Evolutionary conservation across 2,888 invertebrate species (phyloP), one percentile per base, ranked within the genome.

Genomic region (Criorhina ranunculi): DNA sequence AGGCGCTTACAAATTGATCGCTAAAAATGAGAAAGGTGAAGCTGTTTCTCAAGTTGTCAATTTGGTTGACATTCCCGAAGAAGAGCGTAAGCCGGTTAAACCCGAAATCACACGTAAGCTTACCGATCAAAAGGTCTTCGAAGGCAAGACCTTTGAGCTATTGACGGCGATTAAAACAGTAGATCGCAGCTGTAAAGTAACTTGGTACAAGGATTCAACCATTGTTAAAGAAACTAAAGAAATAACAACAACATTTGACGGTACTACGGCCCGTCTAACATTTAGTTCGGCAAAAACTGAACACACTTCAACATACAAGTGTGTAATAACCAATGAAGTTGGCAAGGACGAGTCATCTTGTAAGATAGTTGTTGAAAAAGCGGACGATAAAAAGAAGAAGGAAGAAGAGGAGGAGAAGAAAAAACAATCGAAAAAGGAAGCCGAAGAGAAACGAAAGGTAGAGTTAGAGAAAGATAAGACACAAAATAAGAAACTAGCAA

Each of bases 11-110:
- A 98, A 97, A 92, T 93, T 98, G 88, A 94, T 98, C 5, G 98
- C 98, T 24, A 97, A 96, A 91, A 98, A 98, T 91, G 97, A 97
- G 89, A 98, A 98, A 91, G 98, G 98, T 86, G 97, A 98, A 92
- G 97, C 97, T 11, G 95, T 95, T 11, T 98, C 98, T 29, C 97
- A 97, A 91, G 94, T 95, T 76, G 97, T 98, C 3, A 96, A 97
- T 91, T 95, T 98, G 64, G 95, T 95, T 59, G 97, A 97, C 87
- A 95, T 97, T 88, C 96, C 96, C 1, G 94, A 95, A 86, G 94
- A 94, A 80, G 95, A 95, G 88, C 95, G 95, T 88, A 95, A 96
- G 91, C 94, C 96, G 51, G 95, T 95, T 66, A 96, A 96, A 89
- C 97, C 97, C 4, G 95, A 96, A 90, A 95, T 97, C 87, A 93